phyloP scores from a whole-genome alignment of 2,113 vertebrate genomes.

The Triplophysa tibetana region DNA sequence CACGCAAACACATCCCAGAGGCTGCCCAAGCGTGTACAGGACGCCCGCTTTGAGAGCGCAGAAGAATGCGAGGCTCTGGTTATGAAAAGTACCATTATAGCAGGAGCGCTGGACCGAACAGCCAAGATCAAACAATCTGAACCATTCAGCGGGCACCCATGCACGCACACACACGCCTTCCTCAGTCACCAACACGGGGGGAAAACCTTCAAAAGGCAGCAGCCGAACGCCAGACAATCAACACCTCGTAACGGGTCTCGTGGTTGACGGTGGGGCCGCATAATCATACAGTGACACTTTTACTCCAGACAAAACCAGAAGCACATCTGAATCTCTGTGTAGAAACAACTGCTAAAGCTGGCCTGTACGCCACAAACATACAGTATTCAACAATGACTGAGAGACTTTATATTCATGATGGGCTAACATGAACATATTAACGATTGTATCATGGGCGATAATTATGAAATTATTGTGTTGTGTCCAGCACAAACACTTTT shows the following conservation, averaged over 20 bases:
- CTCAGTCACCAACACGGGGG: slow-evolving; percentile 56
- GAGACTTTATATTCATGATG: background rate
- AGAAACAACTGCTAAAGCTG: background rate
- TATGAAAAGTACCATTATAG: slow-evolving; percentile 59
- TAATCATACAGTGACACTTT: slow-evolving; percentile 2
- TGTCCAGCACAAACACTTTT: too few species aligned
- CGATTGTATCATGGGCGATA: too few species aligned
- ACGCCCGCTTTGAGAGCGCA: slow-evolving; percentile 16
- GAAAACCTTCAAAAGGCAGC: slow-evolving; percentile 65
- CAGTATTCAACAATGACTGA: background rate
- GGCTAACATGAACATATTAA: background rate
- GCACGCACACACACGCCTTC: slow-evolving; percentile 56
- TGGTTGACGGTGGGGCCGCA: background rate
- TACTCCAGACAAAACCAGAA: slow-evolving; percentile 6
- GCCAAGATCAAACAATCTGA: slow-evolving; percentile 54
- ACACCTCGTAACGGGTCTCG: slow-evolving; percentile 66
- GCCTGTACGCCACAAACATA: background rate
- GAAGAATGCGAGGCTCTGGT: slow-evolving; percentile 46
- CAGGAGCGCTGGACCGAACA: slow-evolving; percentile 48
- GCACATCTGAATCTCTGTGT: slow-evolving; percentile 24
- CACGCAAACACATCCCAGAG: slow-evolving; percentile 24
- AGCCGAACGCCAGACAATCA: slow-evolving; percentile 70
- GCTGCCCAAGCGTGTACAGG: background rate
- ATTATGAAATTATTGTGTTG: too few species aligned
- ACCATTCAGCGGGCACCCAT: slow-evolving; percentile 14